Evolutionary conservation across 2,113 vertebrate species (phyloP).

Genomic region (Urocitellus parryii): DNA sequence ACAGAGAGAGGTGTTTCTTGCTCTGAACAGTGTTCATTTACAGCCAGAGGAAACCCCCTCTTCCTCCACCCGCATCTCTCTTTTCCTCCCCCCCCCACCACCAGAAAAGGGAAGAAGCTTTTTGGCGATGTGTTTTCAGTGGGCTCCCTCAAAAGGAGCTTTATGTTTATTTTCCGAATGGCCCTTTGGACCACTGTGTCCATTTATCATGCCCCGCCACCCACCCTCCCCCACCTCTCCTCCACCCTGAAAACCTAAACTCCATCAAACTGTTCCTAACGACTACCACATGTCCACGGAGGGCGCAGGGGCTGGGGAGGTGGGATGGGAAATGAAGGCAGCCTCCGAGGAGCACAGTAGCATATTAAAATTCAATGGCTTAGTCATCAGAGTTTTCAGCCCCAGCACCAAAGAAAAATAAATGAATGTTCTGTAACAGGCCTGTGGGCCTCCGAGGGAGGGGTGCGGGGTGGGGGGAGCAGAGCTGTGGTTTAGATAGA

Average conservation of each 20-base stretch:
- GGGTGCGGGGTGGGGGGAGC: neutral
- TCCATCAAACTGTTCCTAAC: conserved; percentile 85
- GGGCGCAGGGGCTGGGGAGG: conserved; percentile 59
- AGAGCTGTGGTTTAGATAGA: conserved; percentile 48
- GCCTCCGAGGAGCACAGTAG: conserved; percentile 86
- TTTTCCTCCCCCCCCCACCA: too few species aligned
- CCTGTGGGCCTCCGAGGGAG: conserved; percentile 69
- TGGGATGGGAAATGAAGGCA: conserved; percentile 77
- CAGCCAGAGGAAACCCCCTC: neutral
- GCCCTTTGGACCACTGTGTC: conserved; percentile 53
- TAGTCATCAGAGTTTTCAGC: conserved; percentile 82
- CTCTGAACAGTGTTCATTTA: neutral
- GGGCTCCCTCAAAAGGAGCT: conserved; percentile 73
- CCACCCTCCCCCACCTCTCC: neutral
- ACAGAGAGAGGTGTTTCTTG: conserved; percentile 5
- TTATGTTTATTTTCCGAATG: conserved; percentile 78
- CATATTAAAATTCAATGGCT: conserved; percentile 85
- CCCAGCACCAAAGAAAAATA: conserved; percentile 71
- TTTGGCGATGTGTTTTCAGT: conserved; percentile 61
- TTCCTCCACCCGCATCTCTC: too few species aligned
- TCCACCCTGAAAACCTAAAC: conserved; percentile 74
- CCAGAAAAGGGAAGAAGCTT: neutral
- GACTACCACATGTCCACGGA: conserved; percentile 85
- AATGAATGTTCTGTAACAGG: conserved; percentile 82
- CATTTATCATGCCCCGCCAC: conserved; percentile 74